phyloP scores from a whole-genome alignment of 2,888 invertebrate genomes.

The Amphipyra tragopoginis region DNA sequence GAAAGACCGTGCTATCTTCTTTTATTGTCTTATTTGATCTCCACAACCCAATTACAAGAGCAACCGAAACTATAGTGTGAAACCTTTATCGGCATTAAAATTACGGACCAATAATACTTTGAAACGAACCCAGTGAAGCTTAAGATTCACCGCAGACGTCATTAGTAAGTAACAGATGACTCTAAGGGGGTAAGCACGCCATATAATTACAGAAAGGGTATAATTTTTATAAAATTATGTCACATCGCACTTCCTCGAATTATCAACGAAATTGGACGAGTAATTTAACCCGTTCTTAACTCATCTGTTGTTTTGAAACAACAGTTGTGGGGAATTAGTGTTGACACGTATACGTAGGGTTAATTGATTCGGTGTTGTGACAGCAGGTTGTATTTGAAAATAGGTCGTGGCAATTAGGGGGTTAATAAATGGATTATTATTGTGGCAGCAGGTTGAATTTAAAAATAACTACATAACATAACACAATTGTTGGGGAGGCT shows the following conservation, averaged over 20 bases:
- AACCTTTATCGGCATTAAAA: slow-evolving; percentile 18
- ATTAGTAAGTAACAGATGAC: slow-evolving; percentile 75
- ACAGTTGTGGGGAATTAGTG: slow-evolving; percentile 46
- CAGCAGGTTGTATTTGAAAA: slow-evolving; percentile 37
- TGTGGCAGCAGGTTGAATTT: too few species aligned
- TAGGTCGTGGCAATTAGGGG: slow-evolving; percentile 14
- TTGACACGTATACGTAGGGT: slow-evolving; percentile 37
- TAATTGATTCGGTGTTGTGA: slow-evolving; percentile 40
- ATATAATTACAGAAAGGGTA: slow-evolving; percentile 65
- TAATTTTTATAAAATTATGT: slow-evolving; percentile 74
- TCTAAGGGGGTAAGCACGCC: slow-evolving; percentile 66
- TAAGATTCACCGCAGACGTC: slow-evolving; percentile 68
- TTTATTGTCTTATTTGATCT: too few species aligned
- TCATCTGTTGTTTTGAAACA: slow-evolving; percentile 53
- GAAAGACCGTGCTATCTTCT: too few species aligned
- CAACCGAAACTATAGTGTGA: slow-evolving; percentile 16
- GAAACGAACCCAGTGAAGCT: slow-evolving; percentile 36
- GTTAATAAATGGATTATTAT: slow-evolving; percentile 2
- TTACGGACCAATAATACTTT: slow-evolving; percentile 24
- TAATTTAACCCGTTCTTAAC: slow-evolving; percentile 59
- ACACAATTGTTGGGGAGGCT: too few species aligned
- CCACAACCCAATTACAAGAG: too few species aligned
- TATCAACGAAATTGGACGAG: slow-evolving; percentile 54
- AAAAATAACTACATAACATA: too few species aligned
- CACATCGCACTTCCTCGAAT: slow-evolving; percentile 59